Evolutionary conservation across 2,113 vertebrate species (phyloP).

Genomic region (Myxocyprinus asiaticus): DNA sequence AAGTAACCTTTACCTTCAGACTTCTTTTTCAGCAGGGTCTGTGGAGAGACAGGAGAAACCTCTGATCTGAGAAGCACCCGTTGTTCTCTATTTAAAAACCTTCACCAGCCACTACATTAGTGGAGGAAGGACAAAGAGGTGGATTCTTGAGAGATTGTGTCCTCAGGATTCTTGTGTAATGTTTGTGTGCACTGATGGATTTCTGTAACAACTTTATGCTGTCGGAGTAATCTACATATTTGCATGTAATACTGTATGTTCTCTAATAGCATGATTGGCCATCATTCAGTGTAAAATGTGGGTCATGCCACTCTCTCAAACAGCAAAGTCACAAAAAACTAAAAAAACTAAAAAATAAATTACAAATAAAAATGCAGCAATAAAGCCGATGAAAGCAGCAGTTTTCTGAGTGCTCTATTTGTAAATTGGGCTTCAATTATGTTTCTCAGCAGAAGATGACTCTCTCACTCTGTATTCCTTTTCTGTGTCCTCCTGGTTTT

Average conservation of each 20-base stretch:
- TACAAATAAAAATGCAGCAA: too few relatives aligned
- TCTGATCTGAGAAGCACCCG: neutral
- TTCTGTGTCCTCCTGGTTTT: neutral
- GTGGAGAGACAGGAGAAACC: neutral
- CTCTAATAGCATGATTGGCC: conserved; percentile 19
- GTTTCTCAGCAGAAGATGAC: conserved; percentile 16
- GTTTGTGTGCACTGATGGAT: neutral
- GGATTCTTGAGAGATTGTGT: neutral
- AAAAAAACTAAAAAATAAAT: conserved; percentile 19
- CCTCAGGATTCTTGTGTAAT: neutral
- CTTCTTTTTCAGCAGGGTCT: neutral
- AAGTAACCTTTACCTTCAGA: conserved; percentile 1
- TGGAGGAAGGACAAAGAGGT: neutral
- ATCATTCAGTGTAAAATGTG: conserved; percentile 36
- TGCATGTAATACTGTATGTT: too few relatives aligned
- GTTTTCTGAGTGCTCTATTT: conserved; percentile 35
- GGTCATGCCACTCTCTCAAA: conserved; percentile 29
- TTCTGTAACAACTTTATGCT: neutral
- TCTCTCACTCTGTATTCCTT: conserved; percentile 27
- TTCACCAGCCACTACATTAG: neutral
- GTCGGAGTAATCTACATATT: too few relatives aligned
- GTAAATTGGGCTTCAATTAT: conserved; percentile 40
- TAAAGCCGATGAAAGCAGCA: conserved; percentile 10
- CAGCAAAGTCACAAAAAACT: neutral
- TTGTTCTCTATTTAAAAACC: neutral